Base-by-base conservation (phyloP, 2,113 vertebrate species). In the Phycodurus eques region DNA sequence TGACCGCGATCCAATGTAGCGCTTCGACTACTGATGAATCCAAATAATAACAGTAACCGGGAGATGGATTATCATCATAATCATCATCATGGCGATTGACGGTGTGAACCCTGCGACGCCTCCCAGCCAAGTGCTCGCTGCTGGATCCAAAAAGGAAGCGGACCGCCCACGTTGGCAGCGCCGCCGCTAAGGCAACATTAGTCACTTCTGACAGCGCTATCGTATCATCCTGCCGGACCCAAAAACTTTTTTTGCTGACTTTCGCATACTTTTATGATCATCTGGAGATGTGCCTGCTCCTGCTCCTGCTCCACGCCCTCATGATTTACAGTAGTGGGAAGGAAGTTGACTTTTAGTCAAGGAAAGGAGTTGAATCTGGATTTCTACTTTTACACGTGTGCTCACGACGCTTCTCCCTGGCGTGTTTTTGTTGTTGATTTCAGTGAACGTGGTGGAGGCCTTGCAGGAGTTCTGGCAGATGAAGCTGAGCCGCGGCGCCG, bases 381-480 rank as follows among this genome's bases (percentile, higher is more conserved):
- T 3, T 6, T 5, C 4, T 39, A 39, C 35, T 39, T 39, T 39
- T 1, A 39, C 35, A 39, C 35, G 35, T 39, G 35, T 39, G 6
- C 35, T 39, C 35, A 27, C 27, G 27, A 27, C 27, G 27, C 27
- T 27, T 27, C 27, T 27, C 27, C 1, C 27, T 27, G 27, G 27
- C 27, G 27, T 27, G 27, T 27, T 27, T 27, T 27, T 27, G 27
- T 27, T 27, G 27, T 27, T 27, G 27, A 27, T 47, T 47, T 47
- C 46, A 99, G 98, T 99, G 78, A 99, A 99, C 4, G 97, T 99
- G 57, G 98, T 99, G 91, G 98, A 99, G 75, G 98, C 98, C 0
- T 91, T 99, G 5, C 97, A 99, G 92, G 98, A 99, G 77, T 99
- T 99, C 85, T 99, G 98, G 98, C 98, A 99, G 93, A 99, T 99